Conservation (phyloP, 2,888 invertebrate species). For the Chromoteleia sp. region DNA sequence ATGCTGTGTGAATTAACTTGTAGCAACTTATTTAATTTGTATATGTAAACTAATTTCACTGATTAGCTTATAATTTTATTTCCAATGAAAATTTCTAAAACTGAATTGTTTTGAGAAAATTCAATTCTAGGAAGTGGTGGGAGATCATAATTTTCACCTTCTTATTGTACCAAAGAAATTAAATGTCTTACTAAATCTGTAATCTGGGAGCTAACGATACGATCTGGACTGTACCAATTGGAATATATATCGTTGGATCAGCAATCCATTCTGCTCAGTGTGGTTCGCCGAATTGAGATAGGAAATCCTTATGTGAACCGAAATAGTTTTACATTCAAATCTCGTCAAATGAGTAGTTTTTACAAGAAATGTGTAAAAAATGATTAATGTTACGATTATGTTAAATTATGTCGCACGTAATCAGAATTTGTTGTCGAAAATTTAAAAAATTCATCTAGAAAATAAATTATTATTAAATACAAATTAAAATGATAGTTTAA, state of each 20-base stretch:
- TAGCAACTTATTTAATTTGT: no score
- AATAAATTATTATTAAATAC: no score
- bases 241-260: slow-evolving; percentile 54
- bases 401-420: no score
- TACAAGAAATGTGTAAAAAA: neutral
- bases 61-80: no score
- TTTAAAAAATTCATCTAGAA: no score
- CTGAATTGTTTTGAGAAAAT: neutral
- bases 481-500: no score
- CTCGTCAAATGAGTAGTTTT: neutral
- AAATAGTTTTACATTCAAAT: slow-evolving; percentile 38
- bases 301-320: slow-evolving; percentile 33
- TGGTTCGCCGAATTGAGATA: slow-evolving; percentile 46
- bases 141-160: slow-evolving; percentile 25
- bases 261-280: slow-evolving; percentile 49
- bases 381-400: no score
- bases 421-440: no score
- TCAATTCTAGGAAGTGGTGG: neutral
- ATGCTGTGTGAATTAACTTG: no score
- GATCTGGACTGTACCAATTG: slow-evolving; percentile 52
- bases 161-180: slow-evolving; percentile 13
- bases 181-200: slow-evolving; percentile 43
- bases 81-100: neutral
- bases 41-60: no score
- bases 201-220: slow-evolving; percentile 41